Evolutionary conservation across 2,888 invertebrate genomes (phyloP), one percentile per base, ranked within the genome.

Genomic region (Dorcus parallelipipedus): DNA sequence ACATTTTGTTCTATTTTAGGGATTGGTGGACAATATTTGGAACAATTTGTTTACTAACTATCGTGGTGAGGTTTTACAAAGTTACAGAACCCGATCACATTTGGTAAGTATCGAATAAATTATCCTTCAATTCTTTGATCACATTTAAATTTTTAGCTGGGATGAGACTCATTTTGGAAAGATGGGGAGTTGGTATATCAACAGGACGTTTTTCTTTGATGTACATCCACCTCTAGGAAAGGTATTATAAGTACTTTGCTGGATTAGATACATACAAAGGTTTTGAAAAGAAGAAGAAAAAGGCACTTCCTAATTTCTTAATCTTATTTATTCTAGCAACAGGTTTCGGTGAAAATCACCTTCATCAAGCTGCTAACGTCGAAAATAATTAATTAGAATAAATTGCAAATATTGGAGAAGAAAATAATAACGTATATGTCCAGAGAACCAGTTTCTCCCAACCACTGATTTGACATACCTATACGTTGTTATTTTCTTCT

Each of bases 131-230:
- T 17, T 39, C 38, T 14, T 42, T 54, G 26, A 33, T 33, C 6
- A 33, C 6, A 6, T 7, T 5, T 33, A 33, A 33, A 60, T 68
- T 82, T 82, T 69, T 73, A 93, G 93, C 75, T 95, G 95, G 95
- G 97, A 97, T 81, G 97, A 97, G 83, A 97, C 97, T 33, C 97
- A 97, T 81, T 97, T 97, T 83, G 97, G 97, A 0, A 97, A 97
- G 84, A 97, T 97, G 95, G 95, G 93, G 1, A 95, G 95, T 74
- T 97, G 96, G 95, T 97, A 97, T 73, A 96, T 97, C 64, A 97
- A 97, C 71, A 84, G 94, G 67, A 96, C 96, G 56, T 97, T 97
- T 78, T 97, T 97, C 80, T 97, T 97, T 80, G 97, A 97, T 81
- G 97, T 97, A 1, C 97, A 97, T 81, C 97, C 97, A 58, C 97